A percentile compares a stretch with the other conserved stretches of the same genome.
phyloP scores from a whole-genome alignment of 1,140 invertebrate species.

The Bombus fervidus region DNA sequence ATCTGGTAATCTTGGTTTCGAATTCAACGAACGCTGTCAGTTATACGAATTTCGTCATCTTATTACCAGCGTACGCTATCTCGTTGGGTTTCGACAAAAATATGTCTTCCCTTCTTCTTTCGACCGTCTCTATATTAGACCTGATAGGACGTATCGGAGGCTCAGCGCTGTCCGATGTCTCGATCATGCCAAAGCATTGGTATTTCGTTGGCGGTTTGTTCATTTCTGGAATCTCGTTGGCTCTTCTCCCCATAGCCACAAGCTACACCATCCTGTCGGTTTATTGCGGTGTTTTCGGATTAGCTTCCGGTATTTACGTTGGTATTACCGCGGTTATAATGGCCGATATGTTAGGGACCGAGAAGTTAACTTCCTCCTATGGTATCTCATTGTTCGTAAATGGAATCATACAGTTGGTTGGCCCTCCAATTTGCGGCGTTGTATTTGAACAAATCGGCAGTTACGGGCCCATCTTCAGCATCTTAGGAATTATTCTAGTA shows the following conservation, averaged over 20 bases:
- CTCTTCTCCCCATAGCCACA: constrained; percentile 86
- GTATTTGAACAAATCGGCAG: constrained; percentile 86
- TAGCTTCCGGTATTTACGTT: constrained; percentile 93
- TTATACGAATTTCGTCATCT: constrained; percentile 92
- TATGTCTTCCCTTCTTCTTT: constrained; percentile 87
- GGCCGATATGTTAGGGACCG: constrained; percentile 92
- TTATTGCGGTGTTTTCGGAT: constrained; percentile 89
- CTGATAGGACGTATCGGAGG: constrained; percentile 91
- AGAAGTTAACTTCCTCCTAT: constrained; percentile 91
- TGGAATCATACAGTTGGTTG: constrained; percentile 90
- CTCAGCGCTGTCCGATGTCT: constrained; percentile 89
- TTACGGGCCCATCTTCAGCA: constrained; percentile 88
- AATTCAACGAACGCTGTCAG: constrained; percentile 93
- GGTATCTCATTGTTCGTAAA: constrained; percentile 93
- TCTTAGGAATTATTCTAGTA: constrained; percentile 88
- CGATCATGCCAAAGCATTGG: constrained; percentile 89
- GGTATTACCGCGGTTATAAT: constrained; percentile 93
- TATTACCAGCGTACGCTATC: constrained; percentile 89
- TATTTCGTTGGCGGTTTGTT: constrained; percentile 91
- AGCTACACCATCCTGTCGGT: constrained; percentile 84
- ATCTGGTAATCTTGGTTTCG: constrained; percentile 91
- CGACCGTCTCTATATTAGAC: constrained; percentile 90
- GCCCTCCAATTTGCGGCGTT: constrained; percentile 90
- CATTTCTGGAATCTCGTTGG: constrained; percentile 88
- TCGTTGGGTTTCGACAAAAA: constrained; percentile 87